Percentiles rank a stretch among this genome's conserved stretches.
These are phyloP conservation scores for Muricea muricata DNA, from an alignment of 92 coral and sea anemone genomes.

Conservation along the genomic window DNA sequence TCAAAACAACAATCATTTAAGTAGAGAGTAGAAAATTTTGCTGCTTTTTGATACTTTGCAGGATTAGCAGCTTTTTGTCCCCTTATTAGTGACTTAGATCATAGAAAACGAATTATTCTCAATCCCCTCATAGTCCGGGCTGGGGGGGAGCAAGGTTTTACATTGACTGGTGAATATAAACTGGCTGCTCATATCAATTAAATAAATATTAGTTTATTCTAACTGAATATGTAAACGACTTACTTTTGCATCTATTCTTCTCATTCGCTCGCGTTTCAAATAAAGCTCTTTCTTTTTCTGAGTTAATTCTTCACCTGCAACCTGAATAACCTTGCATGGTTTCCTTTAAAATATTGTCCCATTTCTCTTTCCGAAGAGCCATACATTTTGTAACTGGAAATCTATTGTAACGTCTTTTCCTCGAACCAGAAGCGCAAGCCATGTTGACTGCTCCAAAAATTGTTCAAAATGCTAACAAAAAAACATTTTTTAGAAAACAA, in stretches of 20 bases:
- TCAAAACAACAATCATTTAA: too few relatives aligned
- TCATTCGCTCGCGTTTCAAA: slow-evolving; percentile 6
- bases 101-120: too few relatives aligned
- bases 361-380: slow-evolving; percentile 10
- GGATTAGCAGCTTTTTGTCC: too few relatives aligned
- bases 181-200: not conserved
- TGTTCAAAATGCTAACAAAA: not conserved
- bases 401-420: not conserved
- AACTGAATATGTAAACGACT: too few relatives aligned
- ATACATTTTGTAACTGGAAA: not conserved
- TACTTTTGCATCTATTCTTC: too few relatives aligned
- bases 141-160: too few relatives aligned
- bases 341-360: slow-evolving; percentile 2
- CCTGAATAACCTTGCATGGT: not conserved
- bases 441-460: not conserved
- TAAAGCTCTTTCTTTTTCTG: not conserved
- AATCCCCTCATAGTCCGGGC: too few relatives aligned
- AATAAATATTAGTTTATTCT: too few relatives aligned
- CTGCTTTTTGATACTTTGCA: too few relatives aligned
- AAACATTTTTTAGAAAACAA: not conserved
- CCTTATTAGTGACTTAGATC: too few relatives aligned
- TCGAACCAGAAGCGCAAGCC: not conserved
- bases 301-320: not conserved
- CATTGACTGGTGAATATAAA: too few relatives aligned
- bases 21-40: too few relatives aligned